phyloP scores from a whole-genome alignment of 2,113 vertebrate genomes.

The Cololabis saira region DNA sequence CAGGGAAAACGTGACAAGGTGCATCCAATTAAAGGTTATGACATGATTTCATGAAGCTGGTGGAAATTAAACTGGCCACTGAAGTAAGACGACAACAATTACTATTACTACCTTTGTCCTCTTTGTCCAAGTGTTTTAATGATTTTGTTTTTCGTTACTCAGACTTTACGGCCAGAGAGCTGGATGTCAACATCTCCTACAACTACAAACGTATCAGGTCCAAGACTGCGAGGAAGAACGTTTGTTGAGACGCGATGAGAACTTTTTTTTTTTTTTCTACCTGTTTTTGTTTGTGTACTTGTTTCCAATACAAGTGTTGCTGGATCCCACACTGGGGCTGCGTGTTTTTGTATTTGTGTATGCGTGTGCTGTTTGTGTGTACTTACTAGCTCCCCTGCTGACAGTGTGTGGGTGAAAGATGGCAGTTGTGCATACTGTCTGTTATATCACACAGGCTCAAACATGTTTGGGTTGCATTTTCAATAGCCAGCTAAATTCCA shows the following conservation, averaged over 20 bases:
- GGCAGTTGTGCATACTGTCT: slow-evolving; percentile 63
- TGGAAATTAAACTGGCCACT: too few species aligned
- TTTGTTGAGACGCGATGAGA: slow-evolving; percentile 45
- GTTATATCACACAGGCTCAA: slow-evolving; percentile 67
- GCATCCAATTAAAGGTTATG: slow-evolving; percentile 65
- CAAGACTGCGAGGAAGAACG: slow-evolving; percentile 43
- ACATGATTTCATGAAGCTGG: neutral
- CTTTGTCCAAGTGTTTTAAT: too few species aligned
- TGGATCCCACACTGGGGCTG: slow-evolving; percentile 28
- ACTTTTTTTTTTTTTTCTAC: slow-evolving; percentile 15
- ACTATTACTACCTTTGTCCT: too few species aligned
- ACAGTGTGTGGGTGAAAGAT: slow-evolving; percentile 75
- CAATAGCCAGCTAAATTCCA: slow-evolving; percentile 53
- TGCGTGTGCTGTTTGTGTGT: slow-evolving; percentile 35
- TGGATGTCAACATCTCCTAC: slow-evolving; percentile 8
- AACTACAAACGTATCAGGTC: slow-evolving; percentile 22
- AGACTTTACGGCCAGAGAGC: slow-evolving; percentile 3
- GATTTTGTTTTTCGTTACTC: too few species aligned
- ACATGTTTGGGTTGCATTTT: slow-evolving; percentile 36
- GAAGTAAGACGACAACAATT: too few species aligned
- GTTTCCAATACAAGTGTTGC: slow-evolving; percentile 37
- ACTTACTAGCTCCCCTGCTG: slow-evolving; percentile 68
- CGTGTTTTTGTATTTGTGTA: slow-evolving; percentile 31
- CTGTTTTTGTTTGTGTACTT: slow-evolving; percentile 39
- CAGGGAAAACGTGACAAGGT: slow-evolving; percentile 41